A percentile compares a stretch with the other conserved stretches of the same genome.
Conservation (phyloP, 2,113 vertebrate species). For the Indicator indicator region DNA sequence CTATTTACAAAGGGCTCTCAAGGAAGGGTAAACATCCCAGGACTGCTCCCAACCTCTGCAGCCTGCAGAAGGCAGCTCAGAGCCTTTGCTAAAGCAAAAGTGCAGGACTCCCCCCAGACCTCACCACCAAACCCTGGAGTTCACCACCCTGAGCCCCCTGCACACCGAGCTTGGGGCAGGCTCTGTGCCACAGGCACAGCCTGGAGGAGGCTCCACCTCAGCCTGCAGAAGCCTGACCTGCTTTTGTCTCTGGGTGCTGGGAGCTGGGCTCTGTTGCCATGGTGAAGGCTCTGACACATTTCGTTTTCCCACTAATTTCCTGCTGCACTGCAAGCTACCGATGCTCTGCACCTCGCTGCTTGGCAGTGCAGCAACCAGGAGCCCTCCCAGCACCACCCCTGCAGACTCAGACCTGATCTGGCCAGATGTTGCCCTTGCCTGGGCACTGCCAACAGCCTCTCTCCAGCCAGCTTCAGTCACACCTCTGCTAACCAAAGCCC, state of each 20-base stretch:
- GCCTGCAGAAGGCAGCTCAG: neutral
- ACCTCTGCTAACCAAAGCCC: neutral
- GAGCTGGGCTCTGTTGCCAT: constrained; percentile 19
- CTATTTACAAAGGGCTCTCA: neutral
- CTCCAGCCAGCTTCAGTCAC: neutral
- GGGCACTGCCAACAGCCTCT: neutral
- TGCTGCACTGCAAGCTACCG: neutral
- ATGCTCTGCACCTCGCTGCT: neutral
- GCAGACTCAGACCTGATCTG: accelerated
- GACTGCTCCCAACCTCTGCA: neutral
- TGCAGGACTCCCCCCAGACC: neutral
- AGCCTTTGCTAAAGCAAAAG: neutral
- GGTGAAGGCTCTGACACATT: constrained; percentile 39
- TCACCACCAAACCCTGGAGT: accelerated
- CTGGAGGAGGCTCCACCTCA: neutral
- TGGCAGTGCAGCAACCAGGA: neutral
- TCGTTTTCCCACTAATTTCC: constrained; percentile 33
- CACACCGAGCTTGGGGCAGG: neutral
- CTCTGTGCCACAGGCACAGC: neutral
- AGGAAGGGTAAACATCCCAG: neutral
- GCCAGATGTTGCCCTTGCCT: neutral
- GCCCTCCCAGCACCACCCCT: neutral
- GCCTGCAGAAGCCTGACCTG: neutral
- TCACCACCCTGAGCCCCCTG: accelerated
- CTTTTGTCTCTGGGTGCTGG: neutral